These are phyloP conservation scores for Xiphophorus hellerii DNA, from an alignment of 2,113 vertebrate species.

Conservation along the genomic window DNA sequence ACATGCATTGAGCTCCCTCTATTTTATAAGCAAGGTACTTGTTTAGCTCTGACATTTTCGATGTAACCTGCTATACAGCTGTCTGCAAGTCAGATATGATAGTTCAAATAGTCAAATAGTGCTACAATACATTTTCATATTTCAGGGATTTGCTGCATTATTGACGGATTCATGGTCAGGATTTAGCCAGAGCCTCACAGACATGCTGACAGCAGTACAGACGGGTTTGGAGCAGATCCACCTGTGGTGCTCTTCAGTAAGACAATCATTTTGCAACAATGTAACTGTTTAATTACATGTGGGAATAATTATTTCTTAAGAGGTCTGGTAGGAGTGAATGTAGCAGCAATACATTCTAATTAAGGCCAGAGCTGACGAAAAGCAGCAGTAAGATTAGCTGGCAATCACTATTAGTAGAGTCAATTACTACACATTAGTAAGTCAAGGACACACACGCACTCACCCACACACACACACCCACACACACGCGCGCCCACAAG, in stretches of 20 bases:
- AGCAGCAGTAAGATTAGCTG: constrained; percentile 98
- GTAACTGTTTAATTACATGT: constrained; percentile 50
- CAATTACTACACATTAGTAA: constrained; percentile 95
- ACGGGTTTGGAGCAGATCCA: neutral
- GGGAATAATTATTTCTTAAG: constrained; percentile 67
- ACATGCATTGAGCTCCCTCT: neutral
- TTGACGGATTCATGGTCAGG: neutral
- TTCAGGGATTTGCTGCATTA: neutral
- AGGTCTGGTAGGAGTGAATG: constrained; percentile 36
- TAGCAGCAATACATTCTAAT: constrained; percentile 94
- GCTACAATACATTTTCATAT: neutral
- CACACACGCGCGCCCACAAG: no score
- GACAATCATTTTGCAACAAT: constrained; percentile 26
- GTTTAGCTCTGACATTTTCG: neutral
- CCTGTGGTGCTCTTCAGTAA: neutral
- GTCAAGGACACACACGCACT: constrained; percentile 55
- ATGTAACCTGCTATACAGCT: neutral
- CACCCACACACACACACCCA: neutral
- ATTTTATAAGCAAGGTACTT: neutral
- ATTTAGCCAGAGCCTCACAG: neutral
- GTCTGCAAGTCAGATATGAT: no score
- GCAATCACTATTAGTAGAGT: constrained; percentile 98
- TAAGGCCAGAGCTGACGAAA: constrained; percentile 89
- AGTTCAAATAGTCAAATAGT: no score
- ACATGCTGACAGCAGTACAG: neutral